A percentile compares a stretch with the other conserved stretches of the same genome.
These are phyloP conservation scores for Rapana venosa DNA, from an alignment of 2,888 invertebrate genomes.

Conservation along the genomic window DNA sequence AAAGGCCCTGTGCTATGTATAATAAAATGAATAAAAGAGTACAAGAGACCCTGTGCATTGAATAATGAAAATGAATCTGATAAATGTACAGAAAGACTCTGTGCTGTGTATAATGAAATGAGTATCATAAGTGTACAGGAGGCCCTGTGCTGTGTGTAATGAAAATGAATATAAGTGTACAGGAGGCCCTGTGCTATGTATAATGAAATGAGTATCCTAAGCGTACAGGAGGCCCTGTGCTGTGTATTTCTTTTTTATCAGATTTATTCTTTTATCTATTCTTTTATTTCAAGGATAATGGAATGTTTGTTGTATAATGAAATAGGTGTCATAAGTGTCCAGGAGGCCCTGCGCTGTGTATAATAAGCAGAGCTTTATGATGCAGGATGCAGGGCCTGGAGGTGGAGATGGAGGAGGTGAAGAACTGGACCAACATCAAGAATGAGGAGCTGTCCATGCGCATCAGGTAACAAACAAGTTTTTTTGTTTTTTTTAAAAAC, in stretches of 20 bases:
- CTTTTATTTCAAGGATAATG: background rate
- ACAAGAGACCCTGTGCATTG: background rate
- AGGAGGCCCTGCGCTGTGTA: background rate
- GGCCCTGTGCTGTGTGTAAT: background rate
- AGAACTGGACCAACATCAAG: conserved; percentile 90
- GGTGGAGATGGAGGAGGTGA: conserved; percentile 80
- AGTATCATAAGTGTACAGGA: background rate
- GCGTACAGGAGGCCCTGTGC: background rate
- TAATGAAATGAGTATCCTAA: background rate
- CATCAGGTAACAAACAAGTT: conserved; percentile 83
- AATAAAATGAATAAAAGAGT: background rate
- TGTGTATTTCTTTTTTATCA: too few relatives aligned
- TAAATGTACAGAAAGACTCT: background rate
- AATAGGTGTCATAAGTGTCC: background rate
- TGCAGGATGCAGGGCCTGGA: conserved; percentile 49
- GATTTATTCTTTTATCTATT: too few relatives aligned
- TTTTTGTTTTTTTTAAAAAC: too few relatives aligned
- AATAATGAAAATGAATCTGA: background rate
- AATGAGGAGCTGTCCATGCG: conserved; percentile 97
- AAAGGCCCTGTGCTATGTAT: too few relatives aligned
- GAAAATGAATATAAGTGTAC: too few relatives aligned
- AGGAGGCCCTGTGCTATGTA: background rate
- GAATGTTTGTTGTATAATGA: too few relatives aligned
- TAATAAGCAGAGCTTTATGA: background rate
- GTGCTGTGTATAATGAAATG: background rate